Evolutionary conservation across 2,888 invertebrate genomes (phyloP).

Genomic region (Catocala sponsa): DNA sequence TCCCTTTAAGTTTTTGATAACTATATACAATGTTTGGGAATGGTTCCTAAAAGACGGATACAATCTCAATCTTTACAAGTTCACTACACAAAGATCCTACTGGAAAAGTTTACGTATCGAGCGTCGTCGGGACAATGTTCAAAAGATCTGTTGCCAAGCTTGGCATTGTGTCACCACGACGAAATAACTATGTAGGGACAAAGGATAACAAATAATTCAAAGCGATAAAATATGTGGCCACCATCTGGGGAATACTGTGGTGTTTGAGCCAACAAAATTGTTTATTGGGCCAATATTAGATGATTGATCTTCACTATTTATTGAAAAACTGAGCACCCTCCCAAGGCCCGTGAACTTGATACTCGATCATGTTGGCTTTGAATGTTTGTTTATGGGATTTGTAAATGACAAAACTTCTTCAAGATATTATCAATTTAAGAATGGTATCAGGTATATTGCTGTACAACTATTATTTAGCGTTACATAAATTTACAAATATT

Average conservation of each 20-base stretch:
- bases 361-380: neutral
- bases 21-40: no score
- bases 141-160: conserved; percentile 20
- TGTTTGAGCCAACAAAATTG: conserved; percentile 24
- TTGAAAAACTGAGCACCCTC: conserved; percentile 2
- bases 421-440: no score
- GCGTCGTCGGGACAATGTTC: conserved; percentile 13
- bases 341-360: neutral
- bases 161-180: conserved; percentile 18
- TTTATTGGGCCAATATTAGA: conserved; percentile 38
- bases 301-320: conserved; percentile 25
- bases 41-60: no score
- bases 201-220: conserved; percentile 32
- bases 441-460: no score
- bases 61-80: no score
- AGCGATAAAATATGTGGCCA: conserved; percentile 41
- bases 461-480: no score
- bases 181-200: conserved; percentile 35
- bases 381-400: neutral
- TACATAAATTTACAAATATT: no score
- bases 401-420: neutral
- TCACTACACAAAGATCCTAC: neutral
- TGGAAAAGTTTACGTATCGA: conserved; percentile 26
- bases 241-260: conserved; percentile 36
- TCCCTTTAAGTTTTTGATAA: no score